phyloP scores from a whole-genome alignment of 2,888 invertebrate genomes.

The Gerris lacustris region DNA sequence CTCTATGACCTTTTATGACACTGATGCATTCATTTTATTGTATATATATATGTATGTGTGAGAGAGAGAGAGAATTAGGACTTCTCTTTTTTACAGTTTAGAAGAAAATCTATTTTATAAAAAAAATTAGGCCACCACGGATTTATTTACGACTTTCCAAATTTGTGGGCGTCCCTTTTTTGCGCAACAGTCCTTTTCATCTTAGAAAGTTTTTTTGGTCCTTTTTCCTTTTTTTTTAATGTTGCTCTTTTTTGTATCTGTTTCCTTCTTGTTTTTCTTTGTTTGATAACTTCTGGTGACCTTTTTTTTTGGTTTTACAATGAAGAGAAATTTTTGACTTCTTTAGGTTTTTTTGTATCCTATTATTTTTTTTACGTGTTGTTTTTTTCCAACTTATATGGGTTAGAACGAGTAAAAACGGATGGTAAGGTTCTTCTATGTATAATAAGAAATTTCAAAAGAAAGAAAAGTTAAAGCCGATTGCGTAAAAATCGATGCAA shows the following conservation, averaged over 20 bases:
- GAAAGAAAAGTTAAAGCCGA: too few species aligned
- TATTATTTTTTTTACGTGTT: too few species aligned
- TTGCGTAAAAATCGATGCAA: too few species aligned
- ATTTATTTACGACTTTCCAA: neutral
- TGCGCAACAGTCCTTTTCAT: neutral
- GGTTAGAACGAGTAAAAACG: too few species aligned
- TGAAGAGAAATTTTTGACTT: too few species aligned
- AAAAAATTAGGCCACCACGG: constrained; percentile 1
- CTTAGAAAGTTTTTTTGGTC: neutral
- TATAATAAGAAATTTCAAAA: too few species aligned
- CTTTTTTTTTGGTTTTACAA: too few species aligned
- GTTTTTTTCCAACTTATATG: too few species aligned
- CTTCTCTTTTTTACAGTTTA: neutral
- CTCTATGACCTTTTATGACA: neutral
- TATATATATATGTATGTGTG: too few species aligned
- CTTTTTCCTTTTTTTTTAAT: neutral
- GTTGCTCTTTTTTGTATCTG: neutral
- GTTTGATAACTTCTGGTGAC: neutral
- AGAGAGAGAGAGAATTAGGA: too few species aligned
- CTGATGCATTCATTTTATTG: neutral
- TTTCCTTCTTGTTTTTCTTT: neutral
- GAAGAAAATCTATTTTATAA: neutral
- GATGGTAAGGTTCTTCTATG: too few species aligned
- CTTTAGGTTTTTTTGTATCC: too few species aligned
- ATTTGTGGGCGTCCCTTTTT: neutral